Evolutionary conservation across 2,888 invertebrate species (phyloP).

Genomic region (Drosophila setosimentum): DNA sequence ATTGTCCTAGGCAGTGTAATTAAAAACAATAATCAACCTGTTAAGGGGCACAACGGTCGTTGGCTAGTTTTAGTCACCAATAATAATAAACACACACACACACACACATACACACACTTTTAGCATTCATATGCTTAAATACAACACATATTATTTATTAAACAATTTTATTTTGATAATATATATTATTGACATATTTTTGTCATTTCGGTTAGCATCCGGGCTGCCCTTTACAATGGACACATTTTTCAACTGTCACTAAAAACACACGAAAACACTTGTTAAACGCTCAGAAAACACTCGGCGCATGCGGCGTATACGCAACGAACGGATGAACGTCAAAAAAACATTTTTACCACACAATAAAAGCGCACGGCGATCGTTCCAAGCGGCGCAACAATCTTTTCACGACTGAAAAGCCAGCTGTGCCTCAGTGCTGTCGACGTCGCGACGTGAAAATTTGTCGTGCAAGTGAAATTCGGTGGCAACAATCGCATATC

Average conservation of each 20-base stretch:
- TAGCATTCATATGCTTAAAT: background rate
- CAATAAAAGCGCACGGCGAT: conserved; percentile 49
- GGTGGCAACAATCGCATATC: conserved; percentile 42
- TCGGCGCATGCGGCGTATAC: conserved; percentile 65
- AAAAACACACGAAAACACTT: conserved; percentile 52
- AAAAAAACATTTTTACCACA: conserved; percentile 44
- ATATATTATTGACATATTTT: conserved; percentile 12
- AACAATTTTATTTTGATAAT: conserved; percentile 7
- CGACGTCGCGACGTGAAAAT: conserved; percentile 41
- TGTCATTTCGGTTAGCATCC: conserved; percentile 18
- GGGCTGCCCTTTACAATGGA: background rate
- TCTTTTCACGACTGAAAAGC: conserved; percentile 71
- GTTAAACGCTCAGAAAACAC: conserved; percentile 51
- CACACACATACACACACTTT: conserved; percentile 27
- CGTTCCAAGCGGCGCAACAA: conserved; percentile 69
- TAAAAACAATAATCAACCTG: conserved; percentile 15
- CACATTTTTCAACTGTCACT: conserved; percentile 34
- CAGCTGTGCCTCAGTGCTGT: conserved; percentile 21
- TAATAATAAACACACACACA: conserved; percentile 16
- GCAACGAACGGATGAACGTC: conserved; percentile 42
- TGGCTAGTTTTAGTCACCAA: conserved; percentile 7
- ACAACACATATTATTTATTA: conserved; percentile 10
- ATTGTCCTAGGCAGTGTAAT: conserved; percentile 4
- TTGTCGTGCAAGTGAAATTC: conserved; percentile 57
- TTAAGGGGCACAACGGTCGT: conserved; percentile 1